These are phyloP conservation scores for Scortum barcoo DNA, from an alignment of 2,113 vertebrate genomes.

Conservation along the genomic window DNA sequence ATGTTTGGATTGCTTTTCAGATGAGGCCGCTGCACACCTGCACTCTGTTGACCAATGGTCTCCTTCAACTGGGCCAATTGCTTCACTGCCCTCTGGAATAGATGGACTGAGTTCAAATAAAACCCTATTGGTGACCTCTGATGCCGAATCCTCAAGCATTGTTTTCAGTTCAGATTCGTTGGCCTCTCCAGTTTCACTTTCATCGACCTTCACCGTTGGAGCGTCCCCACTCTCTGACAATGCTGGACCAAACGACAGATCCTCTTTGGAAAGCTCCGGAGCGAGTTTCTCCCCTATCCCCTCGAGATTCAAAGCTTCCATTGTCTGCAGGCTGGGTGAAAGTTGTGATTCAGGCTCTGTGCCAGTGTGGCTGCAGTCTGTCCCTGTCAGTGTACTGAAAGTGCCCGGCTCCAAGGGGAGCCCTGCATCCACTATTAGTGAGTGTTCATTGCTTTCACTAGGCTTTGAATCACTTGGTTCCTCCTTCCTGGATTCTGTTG, in stretches of 20 bases:
- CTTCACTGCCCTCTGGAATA: background rate
- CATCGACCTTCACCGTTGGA: background rate
- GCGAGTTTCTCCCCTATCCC: slow-evolving; percentile 22
- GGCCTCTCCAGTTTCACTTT: slow-evolving; percentile 2
- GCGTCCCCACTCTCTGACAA: slow-evolving; percentile 2
- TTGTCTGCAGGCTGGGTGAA: slow-evolving; percentile 34
- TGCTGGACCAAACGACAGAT: background rate
- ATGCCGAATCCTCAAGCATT: slow-evolving; percentile 8
- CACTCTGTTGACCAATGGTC: slow-evolving; percentile 23
- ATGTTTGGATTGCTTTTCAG: slow-evolving; percentile 20
- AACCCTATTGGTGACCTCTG: background rate
- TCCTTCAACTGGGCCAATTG: slow-evolving; percentile 3
- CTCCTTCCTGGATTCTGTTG: slow-evolving; percentile 3
- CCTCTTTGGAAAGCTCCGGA: slow-evolving; percentile 43
- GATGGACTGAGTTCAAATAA: background rate
- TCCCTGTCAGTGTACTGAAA: background rate
- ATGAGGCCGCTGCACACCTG: slow-evolving; percentile 8
- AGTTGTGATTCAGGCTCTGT: slow-evolving; percentile 45
- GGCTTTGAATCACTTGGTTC: background rate
- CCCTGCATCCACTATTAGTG: slow-evolving; percentile 14
- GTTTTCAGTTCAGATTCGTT: slow-evolving; percentile 14
- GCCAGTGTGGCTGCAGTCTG: slow-evolving; percentile 27
- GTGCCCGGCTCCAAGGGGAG: slow-evolving; percentile 16
- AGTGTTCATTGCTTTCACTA: background rate
- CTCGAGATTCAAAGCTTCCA: slow-evolving; percentile 48